These are phyloP conservation scores for Petrocephalus sullivani DNA, from an alignment of 2,797 vertebrate species.

Conservation along the genomic window DNA sequence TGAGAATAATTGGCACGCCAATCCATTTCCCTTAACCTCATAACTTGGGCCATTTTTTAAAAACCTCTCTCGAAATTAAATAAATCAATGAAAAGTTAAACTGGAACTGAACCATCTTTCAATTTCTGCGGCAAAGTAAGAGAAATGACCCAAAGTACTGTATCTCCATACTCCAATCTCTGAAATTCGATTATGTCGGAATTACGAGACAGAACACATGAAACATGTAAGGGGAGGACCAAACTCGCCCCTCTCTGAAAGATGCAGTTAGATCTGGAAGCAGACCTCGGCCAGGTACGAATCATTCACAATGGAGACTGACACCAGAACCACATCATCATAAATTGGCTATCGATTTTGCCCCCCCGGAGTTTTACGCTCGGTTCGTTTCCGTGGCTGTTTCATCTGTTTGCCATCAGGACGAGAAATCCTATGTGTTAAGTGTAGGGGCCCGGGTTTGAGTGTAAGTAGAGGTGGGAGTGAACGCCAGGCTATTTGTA, in stretches of 20 bases:
- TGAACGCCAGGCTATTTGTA: background rate
- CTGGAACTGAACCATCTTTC: constrained; percentile 25
- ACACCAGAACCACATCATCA: constrained; percentile 33
- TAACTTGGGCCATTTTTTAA: background rate
- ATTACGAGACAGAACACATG: constrained; percentile 15
- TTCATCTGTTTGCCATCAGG: background rate
- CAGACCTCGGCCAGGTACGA: background rate
- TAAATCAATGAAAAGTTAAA: constrained; percentile 34
- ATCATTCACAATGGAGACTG: constrained; percentile 20
- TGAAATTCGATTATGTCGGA: constrained; percentile 33
- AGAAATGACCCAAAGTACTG: constrained; percentile 24
- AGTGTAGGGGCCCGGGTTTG: background rate
- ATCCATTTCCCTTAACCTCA: background rate
- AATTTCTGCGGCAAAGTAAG: constrained; percentile 18
- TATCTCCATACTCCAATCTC: constrained; percentile 24
- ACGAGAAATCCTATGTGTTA: background rate
- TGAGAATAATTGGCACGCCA: background rate
- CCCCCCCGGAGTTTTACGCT: constrained; percentile 22
- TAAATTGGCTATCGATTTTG: constrained; percentile 37
- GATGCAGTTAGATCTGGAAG: background rate
- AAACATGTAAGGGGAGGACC: constrained; percentile 14
- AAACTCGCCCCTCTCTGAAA: background rate
- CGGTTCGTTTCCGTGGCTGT: constrained; percentile 26
- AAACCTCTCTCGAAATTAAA: constrained; percentile 15
- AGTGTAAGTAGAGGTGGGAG: background rate